Evolutionary conservation across 92 coral and sea anemone species (phyloP).

Genomic region (Zoanthus solanderi): DNA sequence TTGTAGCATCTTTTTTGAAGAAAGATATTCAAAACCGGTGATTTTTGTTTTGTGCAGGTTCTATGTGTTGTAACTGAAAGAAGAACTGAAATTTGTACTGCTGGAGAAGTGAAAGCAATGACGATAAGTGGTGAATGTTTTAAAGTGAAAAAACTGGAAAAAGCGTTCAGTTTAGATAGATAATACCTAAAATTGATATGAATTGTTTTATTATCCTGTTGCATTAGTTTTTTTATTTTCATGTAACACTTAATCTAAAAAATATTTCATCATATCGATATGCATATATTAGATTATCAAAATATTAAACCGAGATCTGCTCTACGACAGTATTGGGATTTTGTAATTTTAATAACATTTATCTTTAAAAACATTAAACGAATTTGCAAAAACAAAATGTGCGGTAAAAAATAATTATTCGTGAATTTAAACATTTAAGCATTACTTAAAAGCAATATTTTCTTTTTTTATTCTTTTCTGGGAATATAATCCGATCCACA

Average conservation of each 20-base stretch:
- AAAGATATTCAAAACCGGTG: conserved; percentile 10
- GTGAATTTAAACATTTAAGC: not conserved
- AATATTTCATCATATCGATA: not conserved
- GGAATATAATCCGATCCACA: not conserved
- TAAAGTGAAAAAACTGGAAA: not conserved
- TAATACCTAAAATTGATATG: conserved; percentile 2
- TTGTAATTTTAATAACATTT: not conserved
- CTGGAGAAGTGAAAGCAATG: conserved; percentile 10
- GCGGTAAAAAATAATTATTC: not conserved
- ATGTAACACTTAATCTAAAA: conserved; percentile 2
- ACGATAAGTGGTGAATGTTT: conserved; percentile 4
- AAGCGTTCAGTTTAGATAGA: not conserved
- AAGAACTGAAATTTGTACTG: conserved; percentile 9
- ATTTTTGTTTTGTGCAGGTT: conserved; percentile 2
- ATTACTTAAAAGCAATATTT: not conserved
- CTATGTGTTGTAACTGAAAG: conserved; percentile 4
- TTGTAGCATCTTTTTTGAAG: not conserved
- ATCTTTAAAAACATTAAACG: not conserved
- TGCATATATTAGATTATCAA: not conserved
- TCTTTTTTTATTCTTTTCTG: not conserved
- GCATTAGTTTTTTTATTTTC: not conserved
- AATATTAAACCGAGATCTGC: not conserved
- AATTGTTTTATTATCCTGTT: conserved; percentile 6
- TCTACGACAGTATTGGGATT: not conserved
- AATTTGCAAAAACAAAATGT: not conserved